Conservation (phyloP, 2,888 invertebrate species). For the Bimastos eiseni region DNA sequence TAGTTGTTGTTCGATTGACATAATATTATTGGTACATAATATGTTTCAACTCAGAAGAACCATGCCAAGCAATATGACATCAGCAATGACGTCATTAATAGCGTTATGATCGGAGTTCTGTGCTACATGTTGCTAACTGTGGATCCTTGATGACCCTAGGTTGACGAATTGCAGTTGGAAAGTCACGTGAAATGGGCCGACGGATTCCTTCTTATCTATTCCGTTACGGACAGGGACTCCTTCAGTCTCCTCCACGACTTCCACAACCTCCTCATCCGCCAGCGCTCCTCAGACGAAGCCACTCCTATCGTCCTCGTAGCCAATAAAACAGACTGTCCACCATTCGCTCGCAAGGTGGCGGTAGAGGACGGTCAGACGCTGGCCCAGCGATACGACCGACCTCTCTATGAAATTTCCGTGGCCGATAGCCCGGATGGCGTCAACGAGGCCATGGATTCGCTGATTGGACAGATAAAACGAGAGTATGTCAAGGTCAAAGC, state of each 20-base stretch:
- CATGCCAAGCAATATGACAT: too few species aligned
- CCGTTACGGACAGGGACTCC: conserved; percentile 82
- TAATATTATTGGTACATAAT: too few species aligned
- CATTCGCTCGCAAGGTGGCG: conserved; percentile 50
- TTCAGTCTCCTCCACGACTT: conserved; percentile 81
- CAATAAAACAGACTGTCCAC: conserved; percentile 53
- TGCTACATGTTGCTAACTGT: too few species aligned
- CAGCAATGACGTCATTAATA: too few species aligned
- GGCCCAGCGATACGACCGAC: conserved; percentile 51
- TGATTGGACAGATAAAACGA: conserved; percentile 52
- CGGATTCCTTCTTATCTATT: conserved; percentile 83
- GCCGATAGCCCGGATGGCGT: conserved; percentile 54
- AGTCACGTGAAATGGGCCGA: conserved; percentile 80
- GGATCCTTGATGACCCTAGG: neutral
- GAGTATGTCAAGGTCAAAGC: conserved; percentile 50
- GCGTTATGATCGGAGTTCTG: too few species aligned
- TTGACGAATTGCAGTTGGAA: conserved; percentile 47
- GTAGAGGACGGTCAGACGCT: conserved; percentile 50
- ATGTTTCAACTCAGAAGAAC: too few species aligned
- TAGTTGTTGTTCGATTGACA: too few species aligned
- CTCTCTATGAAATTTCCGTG: conserved; percentile 54
- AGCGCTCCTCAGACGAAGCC: conserved; percentile 42
- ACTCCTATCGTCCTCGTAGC: conserved; percentile 53
- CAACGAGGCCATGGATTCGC: conserved; percentile 52
- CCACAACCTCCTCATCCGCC: conserved; percentile 45